These are phyloP conservation scores for Malurus cyaneus DNA, from an alignment of 2,113 vertebrate genomes.

Conservation along the genomic window DNA sequence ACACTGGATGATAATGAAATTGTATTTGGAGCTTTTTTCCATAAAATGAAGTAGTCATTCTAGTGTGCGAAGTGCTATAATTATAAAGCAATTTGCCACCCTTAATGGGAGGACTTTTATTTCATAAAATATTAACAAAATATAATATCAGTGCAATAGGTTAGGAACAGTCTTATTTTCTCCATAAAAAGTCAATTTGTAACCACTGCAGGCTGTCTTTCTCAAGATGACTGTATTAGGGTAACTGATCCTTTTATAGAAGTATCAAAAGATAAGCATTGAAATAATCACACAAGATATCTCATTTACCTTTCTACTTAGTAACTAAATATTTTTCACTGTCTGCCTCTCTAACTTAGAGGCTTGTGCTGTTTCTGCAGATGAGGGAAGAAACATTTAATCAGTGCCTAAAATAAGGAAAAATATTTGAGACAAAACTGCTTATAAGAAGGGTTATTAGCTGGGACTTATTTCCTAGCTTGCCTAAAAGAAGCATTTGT, in stretches of 20 bases:
- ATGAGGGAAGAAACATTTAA: background rate
- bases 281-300: conserved; percentile 17
- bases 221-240: conserved; percentile 46
- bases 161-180: conserved; percentile 78
- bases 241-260: conserved; percentile 28
- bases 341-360: background rate
- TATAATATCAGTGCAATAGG: conserved; percentile 79
- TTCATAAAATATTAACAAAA: conserved; percentile 85
- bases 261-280: conserved; percentile 22
- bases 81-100: conserved; percentile 79
- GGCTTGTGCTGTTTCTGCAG: background rate
- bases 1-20: conserved; percentile 48
- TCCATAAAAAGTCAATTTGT: conserved; percentile 79
- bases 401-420: background rate
- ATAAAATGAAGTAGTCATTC: conserved; percentile 71
- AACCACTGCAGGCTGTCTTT: conserved; percentile 60
- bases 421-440: background rate
- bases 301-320: background rate
- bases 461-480: background rate
- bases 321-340: conserved; percentile 33
- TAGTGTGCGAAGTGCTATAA: conserved; percentile 75
- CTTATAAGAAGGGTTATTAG: background rate
- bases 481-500: background rate
- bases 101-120: conserved; percentile 79
- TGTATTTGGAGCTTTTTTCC: conserved; percentile 65